Conservation (phyloP, 2,888 invertebrate species). For the Cephus runcator region DNA sequence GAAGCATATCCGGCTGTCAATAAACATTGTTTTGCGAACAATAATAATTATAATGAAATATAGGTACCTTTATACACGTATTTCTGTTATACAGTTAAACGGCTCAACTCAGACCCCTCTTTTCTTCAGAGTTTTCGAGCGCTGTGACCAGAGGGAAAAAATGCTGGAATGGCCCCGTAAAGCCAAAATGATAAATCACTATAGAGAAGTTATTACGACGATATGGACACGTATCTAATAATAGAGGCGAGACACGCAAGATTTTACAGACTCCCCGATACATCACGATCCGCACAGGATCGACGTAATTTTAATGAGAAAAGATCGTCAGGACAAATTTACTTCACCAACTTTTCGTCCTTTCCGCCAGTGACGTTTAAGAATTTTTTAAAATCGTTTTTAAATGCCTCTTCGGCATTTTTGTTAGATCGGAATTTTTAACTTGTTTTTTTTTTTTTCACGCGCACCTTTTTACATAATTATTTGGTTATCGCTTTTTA, state of each 20-base stretch:
- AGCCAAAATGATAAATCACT: background rate
- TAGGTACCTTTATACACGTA: background rate
- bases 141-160: background rate
- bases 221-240: background rate
- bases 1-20: background rate
- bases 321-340: background rate
- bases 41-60: background rate
- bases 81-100: background rate
- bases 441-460: no score
- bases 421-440: background rate
- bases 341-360: background rate
- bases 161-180: background rate
- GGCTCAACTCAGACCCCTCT: background rate
- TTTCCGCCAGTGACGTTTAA: background rate
- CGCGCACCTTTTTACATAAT: background rate
- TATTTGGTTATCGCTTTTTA: constrained; percentile 1
- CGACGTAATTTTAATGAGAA: background rate
- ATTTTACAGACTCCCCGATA: background rate
- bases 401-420: background rate
- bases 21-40: background rate
- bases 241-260: background rate
- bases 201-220: background rate
- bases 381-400: background rate
- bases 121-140: background rate
- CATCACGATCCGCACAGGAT: background rate